phyloP scores from a whole-genome alignment of 2,797 vertebrate species.

The Heteromormyrus szaboi region DNA sequence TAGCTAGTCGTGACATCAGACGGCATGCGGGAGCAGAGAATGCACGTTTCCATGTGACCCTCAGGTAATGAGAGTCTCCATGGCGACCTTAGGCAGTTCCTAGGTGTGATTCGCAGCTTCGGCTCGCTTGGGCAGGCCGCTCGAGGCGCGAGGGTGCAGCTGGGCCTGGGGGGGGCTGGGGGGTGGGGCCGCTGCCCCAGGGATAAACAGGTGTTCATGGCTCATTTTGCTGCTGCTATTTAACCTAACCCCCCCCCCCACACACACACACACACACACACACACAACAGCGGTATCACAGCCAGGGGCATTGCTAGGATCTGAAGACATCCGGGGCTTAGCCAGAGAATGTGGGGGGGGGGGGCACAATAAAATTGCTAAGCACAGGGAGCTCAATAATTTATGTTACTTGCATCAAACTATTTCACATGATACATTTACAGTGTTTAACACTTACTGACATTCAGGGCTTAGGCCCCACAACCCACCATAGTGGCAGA shows the following conservation, averaged over 20 bases:
- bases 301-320: neutral
- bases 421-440: neutral
- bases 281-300: neutral
- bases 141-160: neutral
- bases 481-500: neutral
- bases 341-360: neutral
- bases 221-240: neutral
- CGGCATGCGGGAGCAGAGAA: neutral
- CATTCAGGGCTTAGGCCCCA: neutral
- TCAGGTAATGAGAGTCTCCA: neutral
- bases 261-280: too few species aligned
- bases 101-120: neutral
- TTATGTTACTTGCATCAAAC: neutral
- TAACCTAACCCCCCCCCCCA: neutral
- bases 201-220: neutral
- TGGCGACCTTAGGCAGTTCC: neutral
- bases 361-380: neutral
- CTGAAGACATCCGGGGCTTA: neutral
- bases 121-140: neutral
- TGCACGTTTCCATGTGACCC: neutral
- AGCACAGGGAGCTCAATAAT: neutral
- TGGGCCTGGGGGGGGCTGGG: neutral
- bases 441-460: neutral
- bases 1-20: neutral
- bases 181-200: neutral